Evolutionary conservation across 2,888 invertebrate genomes (phyloP).

Genomic region (Panorpa germanica): DNA sequence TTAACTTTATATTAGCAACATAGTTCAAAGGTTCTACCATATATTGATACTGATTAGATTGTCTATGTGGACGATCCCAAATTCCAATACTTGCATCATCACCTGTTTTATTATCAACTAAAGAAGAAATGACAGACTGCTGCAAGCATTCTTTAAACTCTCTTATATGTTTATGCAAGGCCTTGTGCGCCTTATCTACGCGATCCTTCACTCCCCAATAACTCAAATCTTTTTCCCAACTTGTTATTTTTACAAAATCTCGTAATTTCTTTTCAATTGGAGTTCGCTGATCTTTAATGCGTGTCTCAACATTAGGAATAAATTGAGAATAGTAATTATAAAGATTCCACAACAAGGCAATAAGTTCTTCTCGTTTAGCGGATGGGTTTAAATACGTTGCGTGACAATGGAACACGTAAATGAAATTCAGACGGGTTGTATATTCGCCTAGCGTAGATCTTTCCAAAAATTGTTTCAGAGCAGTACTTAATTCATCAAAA

Average conservation of each 20-base stretch:
- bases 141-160: constrained; percentile 50
- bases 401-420: constrained; percentile 5
- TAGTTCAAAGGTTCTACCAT: constrained; percentile 27
- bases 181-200: constrained; percentile 72
- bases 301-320: constrained; percentile 34
- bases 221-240: constrained; percentile 87
- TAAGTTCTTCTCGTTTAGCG: constrained; percentile 27
- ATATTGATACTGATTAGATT: constrained; percentile 27
- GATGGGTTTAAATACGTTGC: constrained; percentile 9
- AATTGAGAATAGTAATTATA: constrained; percentile 76
- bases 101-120: constrained; percentile 23
- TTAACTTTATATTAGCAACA: no score
- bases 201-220: constrained; percentile 87
- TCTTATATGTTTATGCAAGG: constrained; percentile 68
- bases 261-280: constrained; percentile 85
- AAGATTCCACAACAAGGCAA: constrained; percentile 60
- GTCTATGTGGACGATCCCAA: constrained; percentile 38
- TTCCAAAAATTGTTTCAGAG: constrained; percentile 67
- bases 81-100: constrained; percentile 32
- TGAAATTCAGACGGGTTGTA: constrained; percentile 41
- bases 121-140: constrained; percentile 25
- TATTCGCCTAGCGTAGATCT: constrained; percentile 72
- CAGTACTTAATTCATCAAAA: constrained; percentile 23
- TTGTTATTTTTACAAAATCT: constrained; percentile 85
- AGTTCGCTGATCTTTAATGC: constrained; percentile 44